Conservation (phyloP, 2,113 vertebrate genomes). For the Mus pahari region DNA sequence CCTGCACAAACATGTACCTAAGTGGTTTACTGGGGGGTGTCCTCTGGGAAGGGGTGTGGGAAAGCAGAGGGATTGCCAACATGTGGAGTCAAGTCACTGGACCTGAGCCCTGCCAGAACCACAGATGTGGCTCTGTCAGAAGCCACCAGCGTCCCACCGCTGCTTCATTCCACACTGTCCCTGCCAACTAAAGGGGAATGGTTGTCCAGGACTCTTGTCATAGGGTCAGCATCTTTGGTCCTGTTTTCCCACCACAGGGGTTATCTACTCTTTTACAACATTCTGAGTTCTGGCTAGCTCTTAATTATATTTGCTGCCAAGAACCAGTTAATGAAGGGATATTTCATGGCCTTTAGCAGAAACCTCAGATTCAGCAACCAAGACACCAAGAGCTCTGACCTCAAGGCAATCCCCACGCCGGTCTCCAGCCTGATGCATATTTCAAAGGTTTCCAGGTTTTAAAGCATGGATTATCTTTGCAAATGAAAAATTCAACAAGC, state of each 20-base stretch:
- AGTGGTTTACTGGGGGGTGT: not conserved
- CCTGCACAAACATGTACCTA: conserved; percentile 51
- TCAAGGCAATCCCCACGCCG: conserved; percentile 33
- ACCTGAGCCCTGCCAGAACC: not conserved
- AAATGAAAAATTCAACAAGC: conserved; percentile 73
- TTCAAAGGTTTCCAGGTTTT: conserved; percentile 71
- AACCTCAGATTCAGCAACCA: conserved; percentile 74
- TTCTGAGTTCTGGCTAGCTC: conserved; percentile 75
- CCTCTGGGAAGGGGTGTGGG: not conserved
- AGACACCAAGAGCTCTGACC: conserved; percentile 76
- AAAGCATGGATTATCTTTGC: conserved; percentile 68
- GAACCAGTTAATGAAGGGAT: conserved; percentile 81
- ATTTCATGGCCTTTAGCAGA: conserved; percentile 70
- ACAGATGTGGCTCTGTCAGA: not conserved
- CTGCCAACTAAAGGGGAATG: conserved; percentile 7
- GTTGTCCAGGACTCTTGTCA: conserved; percentile 16
- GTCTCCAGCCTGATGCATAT: conserved; percentile 74
- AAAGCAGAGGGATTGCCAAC: not conserved
- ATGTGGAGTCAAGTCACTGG: not conserved
- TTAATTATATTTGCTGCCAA: conserved; percentile 84
- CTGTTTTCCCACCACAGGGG: conserved; percentile 52
- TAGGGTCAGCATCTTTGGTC: conserved; percentile 65
- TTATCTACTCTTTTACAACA: conserved; percentile 51
- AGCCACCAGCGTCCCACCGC: not conserved
- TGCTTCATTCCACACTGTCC: conserved; percentile 22